phyloP scores from a whole-genome alignment of 2,888 invertebrate genomes.

The Endotricha flammealis region DNA sequence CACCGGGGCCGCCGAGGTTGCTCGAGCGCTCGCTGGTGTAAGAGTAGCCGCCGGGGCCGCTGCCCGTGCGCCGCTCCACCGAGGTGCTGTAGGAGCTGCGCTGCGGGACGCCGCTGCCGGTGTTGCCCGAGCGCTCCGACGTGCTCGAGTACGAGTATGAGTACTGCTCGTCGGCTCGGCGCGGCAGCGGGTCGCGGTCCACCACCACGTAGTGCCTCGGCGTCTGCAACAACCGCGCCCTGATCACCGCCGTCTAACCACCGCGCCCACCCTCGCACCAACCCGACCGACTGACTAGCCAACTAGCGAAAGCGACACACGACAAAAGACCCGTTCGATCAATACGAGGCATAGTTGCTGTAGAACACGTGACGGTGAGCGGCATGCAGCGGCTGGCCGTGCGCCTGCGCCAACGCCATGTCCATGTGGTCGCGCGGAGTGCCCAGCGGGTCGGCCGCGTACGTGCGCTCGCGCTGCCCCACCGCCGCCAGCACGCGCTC shows the following conservation, averaged over 20 bases:
- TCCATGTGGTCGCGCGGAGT: conserved; percentile 82
- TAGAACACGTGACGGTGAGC: conserved; percentile 72
- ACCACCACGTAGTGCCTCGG: conserved; percentile 93
- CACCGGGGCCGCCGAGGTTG: conserved; percentile 86
- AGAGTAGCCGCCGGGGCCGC: conserved; percentile 86
- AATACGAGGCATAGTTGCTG: conserved; percentile 73
- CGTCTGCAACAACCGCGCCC: conserved; percentile 84
- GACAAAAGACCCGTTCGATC: conserved; percentile 39
- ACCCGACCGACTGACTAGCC: conserved; percentile 42
- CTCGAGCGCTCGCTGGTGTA: conserved; percentile 86
- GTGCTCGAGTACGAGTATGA: conserved; percentile 88
- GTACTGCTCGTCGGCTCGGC: conserved; percentile 89
- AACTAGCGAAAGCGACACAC: conserved; percentile 72
- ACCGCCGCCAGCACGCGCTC: conserved; percentile 80
- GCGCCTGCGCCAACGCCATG: conserved; percentile 79
- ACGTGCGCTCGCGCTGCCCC: conserved; percentile 76
- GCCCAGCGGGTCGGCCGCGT: conserved; percentile 77
- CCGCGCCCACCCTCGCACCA: conserved; percentile 53
- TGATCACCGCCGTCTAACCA: conserved; percentile 43
- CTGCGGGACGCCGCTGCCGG: conserved; percentile 75
- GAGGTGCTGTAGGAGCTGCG: conserved; percentile 82
- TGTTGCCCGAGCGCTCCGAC: conserved; percentile 72
- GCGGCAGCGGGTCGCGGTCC: conserved; percentile 84
- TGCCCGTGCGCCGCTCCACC: conserved; percentile 83
- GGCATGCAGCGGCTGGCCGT: conserved; percentile 72